Conservation (phyloP, 2,113 vertebrate genomes). For the Rostratula benghalensis region DNA sequence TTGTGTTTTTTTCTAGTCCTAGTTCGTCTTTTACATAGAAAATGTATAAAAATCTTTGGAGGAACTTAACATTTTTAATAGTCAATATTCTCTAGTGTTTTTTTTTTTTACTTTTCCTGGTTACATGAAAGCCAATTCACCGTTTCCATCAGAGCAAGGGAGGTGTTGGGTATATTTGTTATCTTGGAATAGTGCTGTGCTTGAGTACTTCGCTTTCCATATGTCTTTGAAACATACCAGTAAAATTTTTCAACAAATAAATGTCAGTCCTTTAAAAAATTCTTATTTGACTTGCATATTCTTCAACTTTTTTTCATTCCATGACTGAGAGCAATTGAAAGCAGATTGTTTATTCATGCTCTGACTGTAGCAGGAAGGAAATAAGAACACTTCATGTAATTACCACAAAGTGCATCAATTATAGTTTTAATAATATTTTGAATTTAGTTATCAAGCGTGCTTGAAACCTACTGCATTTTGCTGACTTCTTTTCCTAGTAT, state of each 20-base stretch:
- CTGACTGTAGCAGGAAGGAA: conserved; percentile 61
- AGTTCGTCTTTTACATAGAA: neutral
- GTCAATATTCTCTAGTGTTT: neutral
- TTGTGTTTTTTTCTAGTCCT: neutral
- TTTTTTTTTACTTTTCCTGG: neutral
- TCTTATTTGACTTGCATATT: conserved; percentile 19
- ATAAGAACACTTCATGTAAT: conserved; percentile 50
- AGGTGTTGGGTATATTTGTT: neutral
- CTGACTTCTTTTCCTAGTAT: neutral
- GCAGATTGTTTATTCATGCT: conserved; percentile 59
- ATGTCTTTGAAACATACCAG: neutral
- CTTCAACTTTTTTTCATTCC: neutral
- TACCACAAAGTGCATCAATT: conserved; percentile 49
- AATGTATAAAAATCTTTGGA: neutral
- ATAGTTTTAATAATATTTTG: conserved; percentile 59
- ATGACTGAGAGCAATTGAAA: conserved; percentile 27
- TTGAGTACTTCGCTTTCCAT: neutral
- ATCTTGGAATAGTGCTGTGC: neutral
- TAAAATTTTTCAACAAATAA: neutral
- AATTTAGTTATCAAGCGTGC: conserved; percentile 27
- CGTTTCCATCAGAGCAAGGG: neutral
- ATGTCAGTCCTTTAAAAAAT: neutral
- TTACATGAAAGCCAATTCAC: neutral
- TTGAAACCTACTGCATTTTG: conserved; percentile 34
- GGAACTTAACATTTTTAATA: neutral